Base-by-base conservation (phyloP, 2,113 vertebrate species). In the Paraplagusia blochii region DNA sequence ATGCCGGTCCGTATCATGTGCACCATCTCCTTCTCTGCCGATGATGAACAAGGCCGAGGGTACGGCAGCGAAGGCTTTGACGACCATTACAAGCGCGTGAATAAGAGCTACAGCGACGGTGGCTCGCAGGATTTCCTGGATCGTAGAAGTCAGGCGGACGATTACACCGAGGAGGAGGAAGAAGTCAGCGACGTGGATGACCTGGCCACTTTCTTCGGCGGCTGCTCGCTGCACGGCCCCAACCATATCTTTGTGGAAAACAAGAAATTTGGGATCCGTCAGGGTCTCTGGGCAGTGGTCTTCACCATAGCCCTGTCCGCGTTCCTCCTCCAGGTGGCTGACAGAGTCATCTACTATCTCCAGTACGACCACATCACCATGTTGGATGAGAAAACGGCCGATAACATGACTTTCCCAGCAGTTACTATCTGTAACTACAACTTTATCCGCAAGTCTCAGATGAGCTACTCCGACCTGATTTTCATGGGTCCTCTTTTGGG, bases 1-100 rank as follows among this genome's bases (percentile, higher is more conserved):
- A 98, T 99, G 96, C 94, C 95, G 2, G 90, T 99, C 78, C 92
- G 95, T 74, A 94, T 99, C 69, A 94, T 94, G 81, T 99, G 97
- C 86, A 95, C 94, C 66, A 83, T 99, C 84, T 98, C 97, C 14
- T 93, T 98, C 58, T 92, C 93, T 12, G 81, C 94, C 1, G 93
- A 87, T 0, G 93, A 95, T 5, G 93, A 95, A 0, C 72, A 86
- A 0, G 45, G 48, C 0, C 47, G 77, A 11, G 77, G 77, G 14
- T 72, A 63, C 0, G 77, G 75, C 7, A 66, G 79, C 8, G 83
- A 84, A 11, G 62, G 70, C 14, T 85, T 90, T 19, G 84, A 89
- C 0, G 90, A 90, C 63, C 88, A 86, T 72, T 91, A 90, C 78
- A 87, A 79, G 62, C 72, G 87, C 0, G 88, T 88, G 14, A 77